Evolutionary conservation across 2,113 vertebrate species (phyloP).

Genomic region (Dermatemys mawii): DNA sequence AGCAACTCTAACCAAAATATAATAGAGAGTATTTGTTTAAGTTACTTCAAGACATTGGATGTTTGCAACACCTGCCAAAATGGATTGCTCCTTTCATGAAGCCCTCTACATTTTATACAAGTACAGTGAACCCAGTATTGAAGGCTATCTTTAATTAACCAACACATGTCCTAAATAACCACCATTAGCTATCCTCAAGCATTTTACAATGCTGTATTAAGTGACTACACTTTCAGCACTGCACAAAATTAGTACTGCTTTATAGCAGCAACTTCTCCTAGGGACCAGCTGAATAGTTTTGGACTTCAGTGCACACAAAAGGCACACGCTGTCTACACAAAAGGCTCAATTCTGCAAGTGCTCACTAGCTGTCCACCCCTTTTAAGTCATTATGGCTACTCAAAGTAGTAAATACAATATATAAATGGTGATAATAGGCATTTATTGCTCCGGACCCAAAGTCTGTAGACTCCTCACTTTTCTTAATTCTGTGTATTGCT

Average conservation of each 20-base stretch:
- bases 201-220: not conserved
- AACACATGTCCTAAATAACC: not conserved
- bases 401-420: not conserved
- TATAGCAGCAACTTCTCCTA: not conserved
- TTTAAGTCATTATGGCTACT: not conserved
- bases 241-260: not conserved
- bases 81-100: not conserved
- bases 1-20: not conserved
- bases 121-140: not conserved
- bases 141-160: not conserved
- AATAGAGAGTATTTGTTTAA: not conserved
- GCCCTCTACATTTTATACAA: not conserved
- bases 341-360: no score
- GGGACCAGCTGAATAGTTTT: not conserved
- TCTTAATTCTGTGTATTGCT: not conserved
- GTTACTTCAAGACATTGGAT: not conserved
- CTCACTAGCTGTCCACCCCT: not conserved
- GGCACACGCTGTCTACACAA: not conserved
- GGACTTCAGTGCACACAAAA: not conserved
- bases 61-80: not conserved
- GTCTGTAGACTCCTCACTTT: not conserved
- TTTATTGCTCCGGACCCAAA: not conserved
- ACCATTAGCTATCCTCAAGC: not conserved
- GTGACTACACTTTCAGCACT: not conserved
- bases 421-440: not conserved